Percentiles rank a stretch among this genome's conserved stretches.
These are phyloP conservation scores for Gopherus evgoodei DNA, from an alignment of 2,113 vertebrate genomes.

Conservation along the genomic window DNA sequence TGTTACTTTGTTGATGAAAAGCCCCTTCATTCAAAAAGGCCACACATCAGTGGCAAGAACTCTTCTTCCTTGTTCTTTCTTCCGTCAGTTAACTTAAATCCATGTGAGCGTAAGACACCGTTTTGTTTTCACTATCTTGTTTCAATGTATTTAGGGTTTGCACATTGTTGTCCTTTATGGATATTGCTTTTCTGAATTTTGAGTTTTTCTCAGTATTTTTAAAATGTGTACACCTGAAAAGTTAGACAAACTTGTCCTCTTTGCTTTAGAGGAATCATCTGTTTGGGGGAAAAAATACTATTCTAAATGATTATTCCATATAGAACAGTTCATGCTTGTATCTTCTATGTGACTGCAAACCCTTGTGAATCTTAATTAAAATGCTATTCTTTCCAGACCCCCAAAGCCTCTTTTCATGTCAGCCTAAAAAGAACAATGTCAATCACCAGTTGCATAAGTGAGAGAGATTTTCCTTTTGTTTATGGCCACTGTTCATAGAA, in stretches of 20 bases:
- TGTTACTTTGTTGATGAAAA: slow-evolving; percentile 93
- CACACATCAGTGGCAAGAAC: slow-evolving; percentile 87
- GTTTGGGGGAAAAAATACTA: not conserved
- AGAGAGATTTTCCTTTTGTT: slow-evolving; percentile 11
- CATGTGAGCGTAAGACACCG: slow-evolving; percentile 41
- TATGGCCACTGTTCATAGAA: not conserved
- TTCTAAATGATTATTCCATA: not conserved
- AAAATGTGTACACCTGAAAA: slow-evolving; percentile 45
- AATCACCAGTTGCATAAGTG: not conserved
- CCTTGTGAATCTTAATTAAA: not conserved
- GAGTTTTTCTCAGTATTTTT: not conserved
- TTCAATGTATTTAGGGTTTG: slow-evolving; percentile 57
- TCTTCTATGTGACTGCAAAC: not conserved
- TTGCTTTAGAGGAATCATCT: slow-evolving; percentile 19
- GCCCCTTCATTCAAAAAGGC: slow-evolving; percentile 91
- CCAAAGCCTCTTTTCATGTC: slow-evolving; percentile 4
- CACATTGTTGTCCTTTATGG: slow-evolving; percentile 27
- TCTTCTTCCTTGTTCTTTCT: slow-evolving; percentile 87
- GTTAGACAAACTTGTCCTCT: slow-evolving; percentile 1
- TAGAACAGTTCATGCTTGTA: not conserved
- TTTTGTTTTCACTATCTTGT: slow-evolving; percentile 59
- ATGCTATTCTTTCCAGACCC: not conserved
- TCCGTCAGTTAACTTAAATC: slow-evolving; percentile 67
- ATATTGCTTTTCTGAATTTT: not conserved
- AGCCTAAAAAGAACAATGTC: not conserved